phyloP scores from a whole-genome alignment of 2,113 vertebrate species.

The Otis tarda region DNA sequence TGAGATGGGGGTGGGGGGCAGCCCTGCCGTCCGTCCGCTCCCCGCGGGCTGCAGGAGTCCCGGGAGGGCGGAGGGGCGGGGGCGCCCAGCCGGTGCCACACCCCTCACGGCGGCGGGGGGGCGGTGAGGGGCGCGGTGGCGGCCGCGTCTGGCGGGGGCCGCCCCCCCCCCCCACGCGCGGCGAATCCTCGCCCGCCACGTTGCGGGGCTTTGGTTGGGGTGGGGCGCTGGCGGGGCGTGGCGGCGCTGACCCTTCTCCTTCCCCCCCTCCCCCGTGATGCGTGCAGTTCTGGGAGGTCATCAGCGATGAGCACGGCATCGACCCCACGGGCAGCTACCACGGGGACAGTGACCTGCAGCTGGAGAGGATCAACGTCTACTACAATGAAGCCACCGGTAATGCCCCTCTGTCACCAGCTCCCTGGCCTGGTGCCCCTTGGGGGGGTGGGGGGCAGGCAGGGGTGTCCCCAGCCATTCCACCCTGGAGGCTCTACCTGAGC shows the following conservation, averaged over 20 bases:
- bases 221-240: background rate
- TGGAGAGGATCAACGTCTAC: conserved; percentile 86
- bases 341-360: conserved; percentile 79
- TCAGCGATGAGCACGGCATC: conserved; percentile 85
- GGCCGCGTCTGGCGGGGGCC: background rate
- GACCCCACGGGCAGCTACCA: conserved; percentile 86
- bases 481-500: no score
- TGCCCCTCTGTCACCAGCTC: no score
- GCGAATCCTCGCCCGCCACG: background rate
- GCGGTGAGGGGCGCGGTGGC: background rate
- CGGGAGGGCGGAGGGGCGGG: background rate
- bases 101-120: background rate
- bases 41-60: no score
- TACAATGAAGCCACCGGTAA: conserved; percentile 85
- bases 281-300: conserved; percentile 84
- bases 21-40: no score
- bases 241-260: background rate
- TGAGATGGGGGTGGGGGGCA: no score
- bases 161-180: background rate
- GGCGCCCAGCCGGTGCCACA: background rate
- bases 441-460: no score
- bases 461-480: no score
- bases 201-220: background rate
- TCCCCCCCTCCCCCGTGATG: background rate
- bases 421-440: background rate